phyloP scores from a whole-genome alignment of 1,140 invertebrate genomes.

The Heliothis subflexa region DNA sequence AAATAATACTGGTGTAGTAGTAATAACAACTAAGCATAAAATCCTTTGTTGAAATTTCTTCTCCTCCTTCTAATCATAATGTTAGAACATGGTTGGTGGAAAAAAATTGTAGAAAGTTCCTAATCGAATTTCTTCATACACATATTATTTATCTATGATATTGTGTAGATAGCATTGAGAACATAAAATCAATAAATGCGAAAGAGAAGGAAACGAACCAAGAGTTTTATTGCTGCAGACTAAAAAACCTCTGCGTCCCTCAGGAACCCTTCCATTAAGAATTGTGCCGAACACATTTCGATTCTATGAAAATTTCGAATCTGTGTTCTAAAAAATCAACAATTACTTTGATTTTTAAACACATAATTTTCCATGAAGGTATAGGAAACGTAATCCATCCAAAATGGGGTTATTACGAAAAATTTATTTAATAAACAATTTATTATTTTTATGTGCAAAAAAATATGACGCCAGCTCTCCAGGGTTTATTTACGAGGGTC shows the following conservation, averaged over 20 bases:
- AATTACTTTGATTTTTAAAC: not conserved
- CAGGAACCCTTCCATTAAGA: slow-evolving; percentile 8
- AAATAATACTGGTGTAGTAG: too few species aligned
- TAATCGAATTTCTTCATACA: too few species aligned
- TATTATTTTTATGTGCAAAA: slow-evolving; percentile 1
- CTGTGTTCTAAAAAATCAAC: not conserved
- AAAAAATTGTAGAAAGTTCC: too few species aligned
- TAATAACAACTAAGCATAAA: too few species aligned
- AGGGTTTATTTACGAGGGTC: slow-evolving; percentile 36
- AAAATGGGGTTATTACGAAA: not conserved
- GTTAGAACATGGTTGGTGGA: too few species aligned
- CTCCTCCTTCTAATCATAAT: too few species aligned
- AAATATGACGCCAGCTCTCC: slow-evolving; percentile 17
- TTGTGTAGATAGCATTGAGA: not conserved
- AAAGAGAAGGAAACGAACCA: not conserved
- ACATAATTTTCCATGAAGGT: not conserved
- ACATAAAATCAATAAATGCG: not conserved
- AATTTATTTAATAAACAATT: not conserved
- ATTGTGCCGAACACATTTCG: slow-evolving; percentile 1
- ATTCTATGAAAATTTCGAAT: not conserved
- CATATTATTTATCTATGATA: too few species aligned
- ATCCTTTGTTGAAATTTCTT: too few species aligned
- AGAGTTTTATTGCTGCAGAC: not conserved
- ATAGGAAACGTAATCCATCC: slow-evolving; percentile 4
- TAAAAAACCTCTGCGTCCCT: not conserved